Conservation (phyloP, 2,113 vertebrate species). For the Loxodonta africana region DNA sequence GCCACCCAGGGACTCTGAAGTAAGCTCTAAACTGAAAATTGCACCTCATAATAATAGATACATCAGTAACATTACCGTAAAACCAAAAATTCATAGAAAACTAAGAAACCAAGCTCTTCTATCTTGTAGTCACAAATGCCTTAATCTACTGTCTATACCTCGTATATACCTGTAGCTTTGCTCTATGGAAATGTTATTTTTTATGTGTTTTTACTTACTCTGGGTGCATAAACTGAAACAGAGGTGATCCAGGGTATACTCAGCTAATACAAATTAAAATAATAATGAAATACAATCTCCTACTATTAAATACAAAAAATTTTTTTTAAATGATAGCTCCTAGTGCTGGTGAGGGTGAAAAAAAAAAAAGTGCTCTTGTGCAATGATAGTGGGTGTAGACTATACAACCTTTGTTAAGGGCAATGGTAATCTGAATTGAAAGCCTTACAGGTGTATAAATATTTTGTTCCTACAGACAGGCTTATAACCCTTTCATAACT, state of each 20-base stretch:
- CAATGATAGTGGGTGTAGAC: too few relatives aligned
- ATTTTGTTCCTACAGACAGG: too few relatives aligned
- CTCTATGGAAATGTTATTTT: neutral
- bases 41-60: neutral
- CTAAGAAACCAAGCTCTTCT: neutral
- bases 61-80: neutral
- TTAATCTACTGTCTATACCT: neutral
- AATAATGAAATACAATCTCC: neutral
- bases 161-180: neutral
- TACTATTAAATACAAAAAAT: too few relatives aligned
- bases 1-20: neutral
- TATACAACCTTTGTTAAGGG: too few relatives aligned
- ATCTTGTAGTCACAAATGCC: neutral
- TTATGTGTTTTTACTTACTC: too few relatives aligned
- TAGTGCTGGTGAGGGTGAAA: too few relatives aligned
- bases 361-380: too few relatives aligned
- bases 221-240: neutral
- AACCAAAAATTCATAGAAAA: neutral
- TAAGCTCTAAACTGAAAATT: neutral
- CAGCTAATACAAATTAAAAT: neutral
- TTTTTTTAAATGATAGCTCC: too few relatives aligned
- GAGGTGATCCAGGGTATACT: too few relatives aligned
- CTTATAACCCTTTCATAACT: too few relatives aligned
- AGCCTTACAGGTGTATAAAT: too few relatives aligned
- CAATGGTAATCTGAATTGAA: too few relatives aligned